Base-by-base conservation (phyloP, 2,888 invertebrate species). In the Sminthurinus aureus region DNA sequence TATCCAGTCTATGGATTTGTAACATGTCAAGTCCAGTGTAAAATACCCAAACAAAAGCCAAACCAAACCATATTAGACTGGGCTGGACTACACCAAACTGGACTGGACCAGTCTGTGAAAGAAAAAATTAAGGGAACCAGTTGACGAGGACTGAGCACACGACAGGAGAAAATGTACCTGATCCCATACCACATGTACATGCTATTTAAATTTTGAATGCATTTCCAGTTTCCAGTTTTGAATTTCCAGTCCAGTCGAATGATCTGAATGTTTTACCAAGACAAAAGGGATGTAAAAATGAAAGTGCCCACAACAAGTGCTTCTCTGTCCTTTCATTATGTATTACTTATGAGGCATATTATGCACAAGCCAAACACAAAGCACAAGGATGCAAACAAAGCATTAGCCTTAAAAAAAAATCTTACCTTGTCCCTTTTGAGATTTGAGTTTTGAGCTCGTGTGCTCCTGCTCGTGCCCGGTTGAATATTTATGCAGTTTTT, bases 101-200 rank as follows among this genome's bases (percentile, higher is more conserved):
- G 38, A 38, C 38, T 38, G 38, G 38, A 38, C 38, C 38, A 38
- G 38, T 38, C 38, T 38, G 1, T 38, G 38, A 38, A 38, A 38
- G 73, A 24, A 73, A 73, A 73, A 24, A 73, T 73, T 26, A 73
- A 73, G 1, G 18, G 73, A 20, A 73, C 73, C 73, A 73, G 73
- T 51, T 51, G 75, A 75, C 51, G 75, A 73, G 15, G 71, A 24
- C 73, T 73, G 24, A 58, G 9, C 58, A 58, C 64, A 64, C 1
- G n/a, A 13, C 1, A 64, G n/a, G n/a, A 20, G n/a, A 69, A 69
- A 9, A 20, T 3, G 67, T 20, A 20, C 20, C 9, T n/a, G 64
- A n/a, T 18, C 64, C 64, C 20, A 20, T 69, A 22, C 3, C 18
- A n/a, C 9, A n/a, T 69, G 67, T 20, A 69, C 75, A 9, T n/a